Evolutionary conservation across 1,140 invertebrate species (phyloP), one percentile per base, ranked within the genome.

Genomic region (Lepidurus apus): DNA sequence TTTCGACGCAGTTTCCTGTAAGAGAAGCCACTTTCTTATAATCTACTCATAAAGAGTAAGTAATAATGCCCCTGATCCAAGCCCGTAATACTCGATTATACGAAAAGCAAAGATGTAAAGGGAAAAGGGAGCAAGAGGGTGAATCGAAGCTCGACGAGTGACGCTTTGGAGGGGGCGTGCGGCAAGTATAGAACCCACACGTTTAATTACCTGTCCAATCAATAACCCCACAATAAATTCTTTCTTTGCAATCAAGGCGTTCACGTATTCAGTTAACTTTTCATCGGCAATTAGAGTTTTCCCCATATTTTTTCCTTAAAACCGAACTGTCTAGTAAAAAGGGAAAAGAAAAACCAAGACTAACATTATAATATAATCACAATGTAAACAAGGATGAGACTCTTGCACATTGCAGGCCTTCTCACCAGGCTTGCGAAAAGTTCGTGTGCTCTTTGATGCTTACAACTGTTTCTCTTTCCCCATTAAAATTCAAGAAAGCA

Each of bases 1-100:
- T 82, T 89, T 90, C 80, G 89, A 86, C 65, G 83, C 83, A 47
- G 88, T 88, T 82, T 89, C 89, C 86, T 88, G 83, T 82, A 85
- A 85, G 80, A 81, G 78, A 81, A 73, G 34, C 34, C 34, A 34
- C 34, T 34, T 4, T 34, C 34, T 34, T 34, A 34, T 34, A 34
- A 34, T 34, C 34, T 34, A 34, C 34, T 34, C 34, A 3, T 3
- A 34, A 34, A 34, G 34, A 4, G 34, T 34, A 34, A 34, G 34
- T 34, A 34, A 2, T 2, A 34, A 34, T 34, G 26, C 26, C 26
- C 26, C 26, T 34, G 26, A 34, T 34, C 4, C 34, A 34, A 34
- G 2, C 34, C 34, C 34, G 34, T 34, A 34, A 34, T 4, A 34
- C 34, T 34, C 34, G 34, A 34, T 34, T 34, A 34, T 34, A 34